Evolutionary conservation across 1,140 invertebrate genomes (phyloP).

Genomic region (Conus ventricosus): DNA sequence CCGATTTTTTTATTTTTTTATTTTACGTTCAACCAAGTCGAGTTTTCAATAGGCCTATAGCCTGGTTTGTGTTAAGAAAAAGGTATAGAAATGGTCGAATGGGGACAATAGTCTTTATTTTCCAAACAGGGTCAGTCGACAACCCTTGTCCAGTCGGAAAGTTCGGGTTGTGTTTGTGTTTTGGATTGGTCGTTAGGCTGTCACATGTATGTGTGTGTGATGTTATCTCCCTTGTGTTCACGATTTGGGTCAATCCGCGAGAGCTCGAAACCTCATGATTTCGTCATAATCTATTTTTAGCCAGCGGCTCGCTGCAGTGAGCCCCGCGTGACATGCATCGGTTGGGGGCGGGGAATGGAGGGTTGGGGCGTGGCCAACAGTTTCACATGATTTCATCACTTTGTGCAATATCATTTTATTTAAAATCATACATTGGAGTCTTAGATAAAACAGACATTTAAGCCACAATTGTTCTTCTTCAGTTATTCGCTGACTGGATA

Average conservation of each 20-base stretch:
- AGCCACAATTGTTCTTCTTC: too few relatives aligned
- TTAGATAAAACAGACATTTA: too few relatives aligned
- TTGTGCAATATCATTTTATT: not conserved
- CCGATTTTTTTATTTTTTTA: not conserved
- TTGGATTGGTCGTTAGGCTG: not conserved
- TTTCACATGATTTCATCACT: slow-evolving; percentile 17
- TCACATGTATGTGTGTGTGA: not conserved
- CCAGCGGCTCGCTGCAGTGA: not conserved
- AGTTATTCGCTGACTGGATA: too few relatives aligned
- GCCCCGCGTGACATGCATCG: too few relatives aligned
- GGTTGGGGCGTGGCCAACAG: slow-evolving; percentile 9
- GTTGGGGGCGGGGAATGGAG: too few relatives aligned
- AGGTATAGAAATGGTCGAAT: too few relatives aligned
- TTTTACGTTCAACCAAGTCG: too few relatives aligned
- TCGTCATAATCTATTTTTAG: slow-evolving; percentile 23
- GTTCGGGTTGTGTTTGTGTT: slow-evolving; percentile 2
- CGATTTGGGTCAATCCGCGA: slow-evolving; percentile 13
- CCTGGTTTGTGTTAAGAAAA: too few relatives aligned
- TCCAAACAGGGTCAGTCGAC: too few relatives aligned
- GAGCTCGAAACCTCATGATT: not conserved
- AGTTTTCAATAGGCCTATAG: too few relatives aligned
- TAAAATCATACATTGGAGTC: too few relatives aligned
- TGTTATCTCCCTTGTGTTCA: slow-evolving; percentile 4
- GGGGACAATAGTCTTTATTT: too few relatives aligned
- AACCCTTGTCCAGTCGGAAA: not conserved